phyloP scores from a whole-genome alignment of 1,140 invertebrate species.

The Pollicipes pollicipes region DNA sequence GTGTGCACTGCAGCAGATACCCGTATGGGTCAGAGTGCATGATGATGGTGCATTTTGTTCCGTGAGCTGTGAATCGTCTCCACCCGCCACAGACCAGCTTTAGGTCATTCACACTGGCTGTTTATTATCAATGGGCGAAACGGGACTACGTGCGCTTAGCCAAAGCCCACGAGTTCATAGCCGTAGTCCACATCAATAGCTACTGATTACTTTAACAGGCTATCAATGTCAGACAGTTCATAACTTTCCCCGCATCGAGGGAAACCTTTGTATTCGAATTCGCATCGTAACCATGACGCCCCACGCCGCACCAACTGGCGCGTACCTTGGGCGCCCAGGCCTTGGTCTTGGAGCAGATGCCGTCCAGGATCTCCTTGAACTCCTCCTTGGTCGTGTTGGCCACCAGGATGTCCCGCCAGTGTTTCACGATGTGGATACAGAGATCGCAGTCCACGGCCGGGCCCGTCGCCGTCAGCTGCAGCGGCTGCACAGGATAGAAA shows the following conservation, averaged over 20 bases:
- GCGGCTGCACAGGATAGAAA: too few species aligned
- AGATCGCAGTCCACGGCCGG: conserved; percentile 14
- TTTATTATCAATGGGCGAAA: not conserved
- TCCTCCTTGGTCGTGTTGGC: conserved; percentile 69
- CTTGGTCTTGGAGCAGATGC: not conserved
- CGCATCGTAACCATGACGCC: not conserved
- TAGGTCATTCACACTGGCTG: not conserved
- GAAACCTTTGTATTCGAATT: too few species aligned
- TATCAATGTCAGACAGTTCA: not conserved
- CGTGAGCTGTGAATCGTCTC: too few species aligned
- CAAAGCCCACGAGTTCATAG: too few species aligned
- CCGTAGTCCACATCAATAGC: not conserved
- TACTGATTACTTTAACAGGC: not conserved
- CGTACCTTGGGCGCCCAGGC: too few species aligned
- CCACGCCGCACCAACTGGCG: not conserved
- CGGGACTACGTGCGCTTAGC: not conserved
- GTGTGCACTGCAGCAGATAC: not conserved
- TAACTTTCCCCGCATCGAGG: too few species aligned
- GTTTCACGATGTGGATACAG: conserved; percentile 31
- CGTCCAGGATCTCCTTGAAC: conserved; percentile 38
- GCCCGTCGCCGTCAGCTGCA: not conserved
- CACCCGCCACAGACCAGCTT: not conserved
- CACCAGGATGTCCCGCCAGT: conserved; percentile 55
- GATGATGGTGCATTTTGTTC: not conserved
- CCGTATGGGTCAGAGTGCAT: too few species aligned